Evolutionary conservation across 2,888 invertebrate species (phyloP).

Genomic region (Drosophila algonquin): DNA sequence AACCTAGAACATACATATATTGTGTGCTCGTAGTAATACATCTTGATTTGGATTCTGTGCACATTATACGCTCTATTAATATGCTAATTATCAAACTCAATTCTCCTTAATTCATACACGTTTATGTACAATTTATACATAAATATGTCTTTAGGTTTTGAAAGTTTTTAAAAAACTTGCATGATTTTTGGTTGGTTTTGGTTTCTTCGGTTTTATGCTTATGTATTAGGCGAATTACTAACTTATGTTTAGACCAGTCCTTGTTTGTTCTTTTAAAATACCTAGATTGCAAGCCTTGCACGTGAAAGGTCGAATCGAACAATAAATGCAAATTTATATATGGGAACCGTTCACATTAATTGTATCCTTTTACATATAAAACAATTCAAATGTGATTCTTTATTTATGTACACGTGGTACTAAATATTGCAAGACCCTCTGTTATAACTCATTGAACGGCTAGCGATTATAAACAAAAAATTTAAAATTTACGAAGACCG

Average conservation of each 20-base stretch:
- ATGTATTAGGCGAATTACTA: conserved; percentile 4
- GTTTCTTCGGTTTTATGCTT: conserved; percentile 44
- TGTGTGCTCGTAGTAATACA: neutral
- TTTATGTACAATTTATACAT: conserved; percentile 58
- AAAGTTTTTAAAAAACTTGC: conserved; percentile 68
- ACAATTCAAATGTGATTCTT: neutral
- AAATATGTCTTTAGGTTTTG: conserved; percentile 13
- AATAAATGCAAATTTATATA: conserved; percentile 63
- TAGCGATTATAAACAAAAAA: neutral
- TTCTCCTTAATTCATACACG: neutral
- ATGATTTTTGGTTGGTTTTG: conserved; percentile 66
- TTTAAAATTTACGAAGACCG: neutral
- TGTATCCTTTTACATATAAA: neutral
- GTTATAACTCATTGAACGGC: neutral
- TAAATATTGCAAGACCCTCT: conserved; percentile 12
- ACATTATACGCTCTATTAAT: neutral
- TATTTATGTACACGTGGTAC: neutral
- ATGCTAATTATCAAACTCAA: neutral
- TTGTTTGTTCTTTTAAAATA: conserved; percentile 6
- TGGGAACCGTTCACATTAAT: conserved; percentile 49
- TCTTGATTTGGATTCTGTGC: neutral
- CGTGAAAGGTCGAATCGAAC: conserved; percentile 28
- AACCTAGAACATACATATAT: neutral
- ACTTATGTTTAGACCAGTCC: neutral
- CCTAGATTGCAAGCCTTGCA: neutral